Evolutionary conservation across 2,888 invertebrate species (phyloP).

Genomic region (Caenorhabditis sinica): DNA sequence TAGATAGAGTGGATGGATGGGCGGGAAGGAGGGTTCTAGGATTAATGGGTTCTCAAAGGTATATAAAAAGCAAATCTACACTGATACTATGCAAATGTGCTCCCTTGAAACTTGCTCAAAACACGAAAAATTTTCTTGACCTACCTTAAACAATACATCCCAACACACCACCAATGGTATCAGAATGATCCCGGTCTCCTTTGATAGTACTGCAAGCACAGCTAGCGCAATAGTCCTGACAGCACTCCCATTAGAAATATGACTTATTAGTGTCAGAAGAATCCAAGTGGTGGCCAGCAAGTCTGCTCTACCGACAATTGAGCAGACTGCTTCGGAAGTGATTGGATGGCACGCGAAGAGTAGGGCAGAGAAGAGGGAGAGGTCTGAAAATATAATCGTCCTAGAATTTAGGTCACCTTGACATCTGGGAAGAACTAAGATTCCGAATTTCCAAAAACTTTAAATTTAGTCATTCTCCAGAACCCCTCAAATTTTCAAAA

Average conservation of each 20-base stretch:
- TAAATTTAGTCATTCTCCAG: neutral
- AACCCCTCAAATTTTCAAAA: slow-evolving; percentile 13
- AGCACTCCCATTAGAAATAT: slow-evolving; percentile 1
- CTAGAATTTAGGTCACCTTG: too few relatives aligned
- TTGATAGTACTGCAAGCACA: slow-evolving; percentile 53
- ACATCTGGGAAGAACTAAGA: too few relatives aligned
- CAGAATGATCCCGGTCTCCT: slow-evolving; percentile 67
- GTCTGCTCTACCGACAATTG: slow-evolving; percentile 96
- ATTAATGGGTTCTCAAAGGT: too few relatives aligned
- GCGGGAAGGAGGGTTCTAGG: too few relatives aligned
- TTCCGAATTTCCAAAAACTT: neutral
- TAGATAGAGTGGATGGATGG: too few relatives aligned
- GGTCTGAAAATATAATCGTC: slow-evolving; percentile 27
- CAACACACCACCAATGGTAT: slow-evolving; percentile 43
- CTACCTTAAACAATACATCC: slow-evolving; percentile 50
- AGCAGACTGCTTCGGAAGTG: slow-evolving; percentile 91
- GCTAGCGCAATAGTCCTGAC: slow-evolving; percentile 24
- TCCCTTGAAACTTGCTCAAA: neutral
- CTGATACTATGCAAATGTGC: neutral
- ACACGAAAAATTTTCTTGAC: too few relatives aligned
- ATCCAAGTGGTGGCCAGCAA: slow-evolving; percentile 94
- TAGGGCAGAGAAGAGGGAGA: slow-evolving; percentile 88
- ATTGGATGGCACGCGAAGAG: slow-evolving; percentile 96
- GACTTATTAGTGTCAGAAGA: slow-evolving; percentile 44
- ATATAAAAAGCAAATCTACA: too few relatives aligned